Conservation (phyloP, 2,888 invertebrate genomes). For the Stomorhina lunata region DNA sequence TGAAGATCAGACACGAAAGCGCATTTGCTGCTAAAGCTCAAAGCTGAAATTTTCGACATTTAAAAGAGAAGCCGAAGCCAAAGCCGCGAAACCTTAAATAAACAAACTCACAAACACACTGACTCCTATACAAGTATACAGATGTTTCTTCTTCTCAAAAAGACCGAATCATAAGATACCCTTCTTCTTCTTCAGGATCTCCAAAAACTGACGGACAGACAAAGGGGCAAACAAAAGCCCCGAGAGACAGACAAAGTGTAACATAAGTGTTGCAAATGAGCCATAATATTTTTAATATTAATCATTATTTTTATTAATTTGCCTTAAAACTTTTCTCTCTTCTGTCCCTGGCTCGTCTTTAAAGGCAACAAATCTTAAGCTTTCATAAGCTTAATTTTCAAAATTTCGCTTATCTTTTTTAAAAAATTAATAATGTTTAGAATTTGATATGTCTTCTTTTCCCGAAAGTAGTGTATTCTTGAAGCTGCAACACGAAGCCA, state of each 20-base stretch:
- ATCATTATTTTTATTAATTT: conserved; percentile 27
- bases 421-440: conserved; percentile 15
- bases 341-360: no score
- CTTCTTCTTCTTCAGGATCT: conserved; percentile 6
- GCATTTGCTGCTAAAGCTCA: conserved; percentile 66
- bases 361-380: conserved; percentile 23
- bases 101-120: conserved; percentile 3
- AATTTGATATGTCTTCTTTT: conserved; percentile 39
- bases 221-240: neutral
- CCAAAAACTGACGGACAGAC: conserved; percentile 18
- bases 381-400: conserved; percentile 1
- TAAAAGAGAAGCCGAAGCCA: conserved; percentile 64
- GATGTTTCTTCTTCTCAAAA: conserved; percentile 21
- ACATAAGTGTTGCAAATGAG: conserved; percentile 48
- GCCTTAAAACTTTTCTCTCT: neutral
- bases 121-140: neutral
- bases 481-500: conserved; percentile 51
- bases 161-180: conserved; percentile 48
- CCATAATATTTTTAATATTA: conserved; percentile 43
- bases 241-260: neutral
- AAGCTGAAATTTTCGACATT: conserved; percentile 65
- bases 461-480: conserved; percentile 27
- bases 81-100: conserved; percentile 59
- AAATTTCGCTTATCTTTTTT: neutral
- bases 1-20: conserved; percentile 74